Evolutionary conservation across 2,888 invertebrate genomes (phyloP).

Genomic region (Lydus trimaculatus): DNA sequence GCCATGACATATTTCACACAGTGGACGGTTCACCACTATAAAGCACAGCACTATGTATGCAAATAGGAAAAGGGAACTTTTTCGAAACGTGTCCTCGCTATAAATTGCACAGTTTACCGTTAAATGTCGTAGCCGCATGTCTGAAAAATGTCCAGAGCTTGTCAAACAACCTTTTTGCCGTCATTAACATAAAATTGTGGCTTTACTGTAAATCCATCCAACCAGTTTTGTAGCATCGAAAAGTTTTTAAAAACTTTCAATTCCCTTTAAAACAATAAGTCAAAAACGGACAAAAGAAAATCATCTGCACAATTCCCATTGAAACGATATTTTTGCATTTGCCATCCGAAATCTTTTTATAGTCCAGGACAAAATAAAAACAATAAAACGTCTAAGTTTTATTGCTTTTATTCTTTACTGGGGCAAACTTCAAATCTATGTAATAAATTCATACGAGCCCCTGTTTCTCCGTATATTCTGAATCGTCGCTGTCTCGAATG

Average conservation of each 20-base stretch:
- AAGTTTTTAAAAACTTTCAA: neutral
- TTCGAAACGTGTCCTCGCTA: slow-evolving; percentile 48
- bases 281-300: slow-evolving; percentile 14
- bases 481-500: neutral
- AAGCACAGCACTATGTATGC: slow-evolving; percentile 54
- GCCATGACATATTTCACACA: slow-evolving; percentile 34
- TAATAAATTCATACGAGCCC: slow-evolving; percentile 44
- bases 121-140: slow-evolving; percentile 52
- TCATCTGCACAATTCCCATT: slow-evolving; percentile 18
- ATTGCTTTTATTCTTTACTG: slow-evolving; percentile 40
- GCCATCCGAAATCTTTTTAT: slow-evolving; percentile 33
- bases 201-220: slow-evolving; percentile 22
- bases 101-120: slow-evolving; percentile 52
- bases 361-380: slow-evolving; percentile 37
- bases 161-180: slow-evolving; percentile 48
- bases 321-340: slow-evolving; percentile 34
- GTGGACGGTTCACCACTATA: slow-evolving; percentile 44
- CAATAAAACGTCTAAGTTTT: slow-evolving; percentile 40
- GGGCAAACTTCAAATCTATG: slow-evolving; percentile 43
- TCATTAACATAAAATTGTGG: slow-evolving; percentile 47
- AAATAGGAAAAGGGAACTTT: slow-evolving; percentile 52
- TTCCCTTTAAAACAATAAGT: slow-evolving; percentile 14
- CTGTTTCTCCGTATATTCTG: slow-evolving; percentile 32
- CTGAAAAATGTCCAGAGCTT: slow-evolving; percentile 47
- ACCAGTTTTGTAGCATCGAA: neutral